Base-by-base conservation (phyloP, 2,888 invertebrate genomes). In the Eristalis intricaria region DNA sequence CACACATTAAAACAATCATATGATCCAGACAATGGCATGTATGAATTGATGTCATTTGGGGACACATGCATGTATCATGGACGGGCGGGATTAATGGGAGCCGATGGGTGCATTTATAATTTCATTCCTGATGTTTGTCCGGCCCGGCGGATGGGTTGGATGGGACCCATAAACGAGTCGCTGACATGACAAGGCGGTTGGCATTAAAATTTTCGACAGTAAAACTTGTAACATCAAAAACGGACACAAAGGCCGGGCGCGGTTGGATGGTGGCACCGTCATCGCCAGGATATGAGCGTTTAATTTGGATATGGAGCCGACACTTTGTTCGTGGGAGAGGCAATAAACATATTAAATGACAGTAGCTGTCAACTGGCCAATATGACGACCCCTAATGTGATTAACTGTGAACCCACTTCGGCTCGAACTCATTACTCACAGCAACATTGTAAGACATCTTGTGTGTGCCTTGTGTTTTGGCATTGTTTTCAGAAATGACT, bases 141-240 rank as follows among this genome's bases (percentile, higher is more conserved):
- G 15, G 19, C 29, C 29, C 13, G 29, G 60, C 15, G 58, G 22
- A 13, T 19, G 40, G 23, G 70, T 60, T n/a, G 38, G 38, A n/a
- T 38, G 40, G 56, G 60, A 79, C 43, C 64, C 70, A 79, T 83
- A 83, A 86, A 86, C 64, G 82, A 83, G 65, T 79, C 40, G 86
- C 82, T 83, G 86, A 86, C 86, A 86, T 86, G 83, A 86, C 78
- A 83, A 71, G 66, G 70, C 74, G 74, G 74, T 85, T 50, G 85
- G 70, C 86, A 75, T 83, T 86, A 86, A 83, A 82, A 58, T 70
- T 73, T 82, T 29, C 60, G 70, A 78, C 77, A 81, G 68, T 74
- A 68, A 82, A 78, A 60, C 74, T 74, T 74, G 61, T 66, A 60
- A 40, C 43, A 71, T 35, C 61, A 43, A 78, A 80, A 77, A 50